Conservation (phyloP, 2,113 vertebrate genomes). For the Phalacrocorax brasilianus region DNA sequence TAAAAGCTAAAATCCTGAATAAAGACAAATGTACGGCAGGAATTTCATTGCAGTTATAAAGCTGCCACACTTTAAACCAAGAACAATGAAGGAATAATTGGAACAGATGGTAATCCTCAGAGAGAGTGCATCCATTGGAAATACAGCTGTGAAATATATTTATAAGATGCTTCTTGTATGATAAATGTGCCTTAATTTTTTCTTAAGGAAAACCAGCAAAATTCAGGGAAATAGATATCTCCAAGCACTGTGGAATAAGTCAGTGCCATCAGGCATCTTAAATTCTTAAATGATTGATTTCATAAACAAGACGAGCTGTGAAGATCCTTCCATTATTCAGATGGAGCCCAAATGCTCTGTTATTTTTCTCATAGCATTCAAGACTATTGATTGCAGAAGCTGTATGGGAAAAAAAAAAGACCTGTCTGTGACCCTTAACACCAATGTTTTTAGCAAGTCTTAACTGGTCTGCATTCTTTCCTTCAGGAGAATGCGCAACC, state of each 20-base stretch:
- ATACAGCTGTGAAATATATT: constrained; percentile 66
- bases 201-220: constrained; percentile 47
- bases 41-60: constrained; percentile 62
- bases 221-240: constrained; percentile 12
- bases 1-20: background rate
- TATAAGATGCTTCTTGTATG: constrained; percentile 46
- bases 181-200: constrained; percentile 35
- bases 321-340: background rate
- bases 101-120: constrained; percentile 68
- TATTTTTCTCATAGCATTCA: background rate
- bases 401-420: background rate
- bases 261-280: background rate
- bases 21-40: constrained; percentile 32
- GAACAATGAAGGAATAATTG: constrained; percentile 70
- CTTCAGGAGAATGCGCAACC: background rate
- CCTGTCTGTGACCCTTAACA: background rate
- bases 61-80: constrained; percentile 56
- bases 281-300: background rate
- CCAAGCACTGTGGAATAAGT: constrained; percentile 24
- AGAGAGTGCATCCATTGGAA: constrained; percentile 49
- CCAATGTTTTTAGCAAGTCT: background rate
- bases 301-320: background rate
- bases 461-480: background rate
- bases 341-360: background rate
- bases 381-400: background rate